These are phyloP conservation scores for Pocillopora damicornis DNA, from an alignment of 64 coral and sea anemone species.

Conservation along the genomic window DNA sequence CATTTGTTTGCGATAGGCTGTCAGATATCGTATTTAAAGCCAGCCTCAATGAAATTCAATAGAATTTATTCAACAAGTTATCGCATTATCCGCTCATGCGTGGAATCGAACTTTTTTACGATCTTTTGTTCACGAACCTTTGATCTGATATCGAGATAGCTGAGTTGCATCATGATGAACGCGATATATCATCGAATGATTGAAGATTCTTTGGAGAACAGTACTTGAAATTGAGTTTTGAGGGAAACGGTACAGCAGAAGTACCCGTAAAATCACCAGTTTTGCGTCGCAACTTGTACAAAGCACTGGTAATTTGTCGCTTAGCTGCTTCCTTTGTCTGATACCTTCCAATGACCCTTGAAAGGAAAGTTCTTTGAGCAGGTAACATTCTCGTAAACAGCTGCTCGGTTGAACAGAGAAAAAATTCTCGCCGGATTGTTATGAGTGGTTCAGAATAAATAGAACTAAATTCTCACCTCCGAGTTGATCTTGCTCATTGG, in stretches of 20 bases:
- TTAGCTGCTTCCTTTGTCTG: conserved; percentile 31
- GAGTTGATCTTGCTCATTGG: neutral
- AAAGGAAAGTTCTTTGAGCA: neutral
- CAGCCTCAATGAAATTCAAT: neutral
- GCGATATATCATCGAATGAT: neutral
- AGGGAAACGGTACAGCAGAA: neutral
- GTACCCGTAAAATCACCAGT: conserved; percentile 7
- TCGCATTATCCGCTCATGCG: conserved; percentile 2
- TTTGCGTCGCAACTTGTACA: neutral
- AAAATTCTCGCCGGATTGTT: neutral
- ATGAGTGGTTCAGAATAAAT: neutral
- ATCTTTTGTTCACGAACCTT: conserved; percentile 9
- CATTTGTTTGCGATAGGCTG: conserved; percentile 19
- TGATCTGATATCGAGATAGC: neutral
- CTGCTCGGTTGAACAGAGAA: neutral
- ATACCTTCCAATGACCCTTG: neutral
- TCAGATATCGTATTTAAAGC: neutral
- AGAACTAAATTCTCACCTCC: neutral
- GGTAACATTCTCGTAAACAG: conserved; percentile 11
- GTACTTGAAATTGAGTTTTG: neutral
- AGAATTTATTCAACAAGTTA: conserved; percentile 29
- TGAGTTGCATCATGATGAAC: neutral
- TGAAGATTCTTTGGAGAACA: neutral
- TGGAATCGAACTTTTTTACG: neutral
- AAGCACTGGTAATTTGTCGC: conserved; percentile 19